Percentiles rank a stretch among this genome's conserved stretches.
phyloP scores from a whole-genome alignment of 2,888 invertebrate species.

The Bombyx huttoni region DNA sequence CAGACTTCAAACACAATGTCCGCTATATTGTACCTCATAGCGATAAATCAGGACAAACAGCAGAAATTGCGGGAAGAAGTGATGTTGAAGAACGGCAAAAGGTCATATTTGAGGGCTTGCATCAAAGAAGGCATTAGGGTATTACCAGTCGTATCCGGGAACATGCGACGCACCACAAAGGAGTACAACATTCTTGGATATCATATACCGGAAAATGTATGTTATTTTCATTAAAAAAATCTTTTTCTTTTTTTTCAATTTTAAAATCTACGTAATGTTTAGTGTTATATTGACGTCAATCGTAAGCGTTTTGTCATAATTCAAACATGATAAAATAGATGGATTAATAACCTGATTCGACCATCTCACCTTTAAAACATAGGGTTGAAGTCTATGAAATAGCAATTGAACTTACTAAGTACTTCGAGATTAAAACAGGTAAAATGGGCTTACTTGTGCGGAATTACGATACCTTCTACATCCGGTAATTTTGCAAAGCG shows the following conservation, averaged over 20 bases:
- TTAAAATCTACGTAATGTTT: neutral
- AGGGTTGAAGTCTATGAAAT: no score
- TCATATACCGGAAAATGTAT: constrained; percentile 73
- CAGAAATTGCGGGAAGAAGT: constrained; percentile 73
- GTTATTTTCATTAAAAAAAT: constrained; percentile 6
- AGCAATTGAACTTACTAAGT: no score
- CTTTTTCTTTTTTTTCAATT: constrained; percentile 5
- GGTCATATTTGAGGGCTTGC: constrained; percentile 78
- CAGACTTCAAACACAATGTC: constrained; percentile 73
- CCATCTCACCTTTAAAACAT: no score
- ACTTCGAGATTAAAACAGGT: no score
- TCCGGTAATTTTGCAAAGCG: no score
- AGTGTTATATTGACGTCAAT: no score
- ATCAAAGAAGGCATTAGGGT: constrained; percentile 79
- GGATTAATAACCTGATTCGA: no score
- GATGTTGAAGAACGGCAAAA: constrained; percentile 24
- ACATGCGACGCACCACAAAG: constrained; percentile 58
- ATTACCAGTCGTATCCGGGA: constrained; percentile 74
- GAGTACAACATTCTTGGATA: constrained; percentile 76
- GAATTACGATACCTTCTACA: no score
- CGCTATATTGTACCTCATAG: constrained; percentile 73
- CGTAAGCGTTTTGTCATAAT: no score
- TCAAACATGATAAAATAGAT: no score
- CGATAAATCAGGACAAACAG: constrained; percentile 76
- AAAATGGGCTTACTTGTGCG: no score